Evolutionary conservation across 1,140 invertebrate species (phyloP), one percentile per base, ranked within the genome.

Genomic region (Melanaphis sacchari): DNA sequence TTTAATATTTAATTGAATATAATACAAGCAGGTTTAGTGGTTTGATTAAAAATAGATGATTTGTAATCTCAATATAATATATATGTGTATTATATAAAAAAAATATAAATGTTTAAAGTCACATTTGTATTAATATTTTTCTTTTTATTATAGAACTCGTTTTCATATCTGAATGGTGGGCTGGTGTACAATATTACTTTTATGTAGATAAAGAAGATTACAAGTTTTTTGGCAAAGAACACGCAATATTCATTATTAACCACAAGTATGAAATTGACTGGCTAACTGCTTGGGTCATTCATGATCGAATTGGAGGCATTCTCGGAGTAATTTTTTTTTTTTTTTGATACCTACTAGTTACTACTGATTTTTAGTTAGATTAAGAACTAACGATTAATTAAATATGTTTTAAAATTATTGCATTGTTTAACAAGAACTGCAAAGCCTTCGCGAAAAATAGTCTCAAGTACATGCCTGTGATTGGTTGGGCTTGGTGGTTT

Each of bases 221-320:
- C 95, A 97, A 97, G 95, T 97, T 96, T 95, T 97, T 97, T 95
- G 98, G 98, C 24, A 97, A 97, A 94, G 98, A 99, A 95, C 98
- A 99, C 96, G 97, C 97, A 31, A 97, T 98, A 94, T 96, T 98
- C 52, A 96, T 99, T 49, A 98, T 99, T 98, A 99, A 99, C 95
- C 99, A 99, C 95, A 97, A 97, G 91, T 99, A 98, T 95, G 99
- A 99, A 96, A 97, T 99, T 93, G 99, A 99, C 95, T 99, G 99
- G 98, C 95, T 99, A 0, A 96, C 98, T 94, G 98, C 98, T 81
- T 99, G 98, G 98, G 96, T 98, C 94, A 96, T 98, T 94, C 97
- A 97, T 95, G 98, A 99, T 94, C 96, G 97, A 94, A 95, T 97
- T 94, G 95, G 96, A 94, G 95, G 96, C 94, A 96, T 98, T 92